These are phyloP conservation scores for Xanthorhoe designata DNA, from an alignment of 2,888 invertebrate genomes.

Conservation along the genomic window DNA sequence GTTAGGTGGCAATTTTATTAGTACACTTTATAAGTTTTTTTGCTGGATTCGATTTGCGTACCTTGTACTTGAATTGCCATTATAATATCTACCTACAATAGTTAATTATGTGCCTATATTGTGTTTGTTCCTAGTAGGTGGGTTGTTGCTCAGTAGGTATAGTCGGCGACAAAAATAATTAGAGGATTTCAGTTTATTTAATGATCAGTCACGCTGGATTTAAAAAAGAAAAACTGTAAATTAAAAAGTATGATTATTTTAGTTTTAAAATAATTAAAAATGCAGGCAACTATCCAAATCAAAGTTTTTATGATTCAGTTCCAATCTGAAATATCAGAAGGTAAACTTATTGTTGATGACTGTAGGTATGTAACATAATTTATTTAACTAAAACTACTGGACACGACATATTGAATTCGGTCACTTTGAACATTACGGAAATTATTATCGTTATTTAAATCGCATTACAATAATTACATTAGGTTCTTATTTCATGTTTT, in stretches of 20 bases:
- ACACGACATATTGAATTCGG: background rate
- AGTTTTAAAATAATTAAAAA: no score
- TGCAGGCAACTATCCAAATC: no score
- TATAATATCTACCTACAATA: background rate
- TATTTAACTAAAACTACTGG: background rate
- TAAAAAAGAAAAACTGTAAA: background rate
- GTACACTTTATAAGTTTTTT: no score
- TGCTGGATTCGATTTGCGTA: no score
- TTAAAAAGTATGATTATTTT: no score
- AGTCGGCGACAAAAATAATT: background rate
- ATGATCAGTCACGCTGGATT: background rate
- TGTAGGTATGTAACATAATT: background rate
- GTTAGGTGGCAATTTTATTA: no score
- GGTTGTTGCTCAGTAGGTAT: background rate
- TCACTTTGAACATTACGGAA: constrained; percentile 28
- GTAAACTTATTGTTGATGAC: background rate
- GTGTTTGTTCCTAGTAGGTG: background rate
- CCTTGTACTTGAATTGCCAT: background rate
- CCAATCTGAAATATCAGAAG: no score
- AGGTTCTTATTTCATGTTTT: constrained; percentile 6
- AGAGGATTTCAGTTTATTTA: background rate
- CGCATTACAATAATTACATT: constrained; percentile 19
- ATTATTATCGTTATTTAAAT: constrained; percentile 33
- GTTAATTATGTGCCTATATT: background rate
- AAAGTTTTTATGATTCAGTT: no score